These are phyloP conservation scores for Axea sp. DNA, from an alignment of 2,888 invertebrate species.

Conservation along the genomic window DNA sequence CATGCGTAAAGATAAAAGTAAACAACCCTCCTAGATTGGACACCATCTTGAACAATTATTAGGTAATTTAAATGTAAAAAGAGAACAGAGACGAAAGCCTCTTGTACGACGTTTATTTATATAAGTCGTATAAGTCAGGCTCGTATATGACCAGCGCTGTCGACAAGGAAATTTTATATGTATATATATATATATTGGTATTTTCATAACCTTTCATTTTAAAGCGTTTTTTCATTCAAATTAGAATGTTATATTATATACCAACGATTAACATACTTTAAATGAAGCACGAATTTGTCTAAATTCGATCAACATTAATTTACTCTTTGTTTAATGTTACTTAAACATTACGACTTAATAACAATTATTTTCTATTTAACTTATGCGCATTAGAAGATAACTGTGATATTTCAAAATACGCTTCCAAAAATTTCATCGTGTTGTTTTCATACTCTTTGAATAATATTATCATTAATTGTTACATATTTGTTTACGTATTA, in stretches of 20 bases:
- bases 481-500: no score
- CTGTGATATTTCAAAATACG: constrained; percentile 49
- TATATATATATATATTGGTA: no score
- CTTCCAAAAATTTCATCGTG: constrained; percentile 27
- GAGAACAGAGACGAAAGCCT: constrained; percentile 51
- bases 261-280: no score
- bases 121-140: constrained; percentile 57
- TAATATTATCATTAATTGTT: no score
- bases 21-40: constrained; percentile 69
- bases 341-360: no score
- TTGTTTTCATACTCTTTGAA: no score
- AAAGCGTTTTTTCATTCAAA: no score
- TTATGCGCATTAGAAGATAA: constrained; percentile 37
- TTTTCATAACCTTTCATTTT: no score
- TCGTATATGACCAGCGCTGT: constrained; percentile 45
- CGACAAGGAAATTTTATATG: constrained; percentile 8
- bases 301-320: no score
- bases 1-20: constrained; percentile 68
- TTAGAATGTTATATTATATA: no score
- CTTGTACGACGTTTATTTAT: constrained; percentile 60
- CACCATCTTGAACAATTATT: constrained; percentile 74
- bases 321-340: no score
- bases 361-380: constrained; percentile 2
- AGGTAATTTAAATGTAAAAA: constrained; percentile 66
- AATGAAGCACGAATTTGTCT: no score